These are phyloP conservation scores for Thecocarcelia acutangulata DNA, from an alignment of 2,888 invertebrate genomes.

Conservation along the genomic window DNA sequence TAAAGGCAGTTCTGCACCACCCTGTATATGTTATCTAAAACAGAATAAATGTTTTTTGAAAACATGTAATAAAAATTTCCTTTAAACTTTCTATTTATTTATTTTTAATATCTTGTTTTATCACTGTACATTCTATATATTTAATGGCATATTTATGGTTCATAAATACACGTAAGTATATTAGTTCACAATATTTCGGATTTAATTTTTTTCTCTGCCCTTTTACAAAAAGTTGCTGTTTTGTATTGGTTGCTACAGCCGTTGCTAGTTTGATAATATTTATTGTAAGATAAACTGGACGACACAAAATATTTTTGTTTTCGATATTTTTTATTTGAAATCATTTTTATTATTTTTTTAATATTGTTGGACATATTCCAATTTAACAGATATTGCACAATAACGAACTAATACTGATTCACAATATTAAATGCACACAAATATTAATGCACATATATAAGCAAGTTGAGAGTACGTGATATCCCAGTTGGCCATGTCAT, in stretches of 20 bases:
- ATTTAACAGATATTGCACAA: constrained; percentile 67
- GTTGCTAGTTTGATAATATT: constrained; percentile 58
- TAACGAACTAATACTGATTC: constrained; percentile 57
- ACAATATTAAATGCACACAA: constrained; percentile 16
- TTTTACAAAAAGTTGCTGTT: constrained; percentile 23
- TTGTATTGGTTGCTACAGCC: constrained; percentile 21
- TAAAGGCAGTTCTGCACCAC: too few relatives aligned
- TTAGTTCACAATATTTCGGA: constrained; percentile 45
- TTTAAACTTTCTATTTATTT: neutral
- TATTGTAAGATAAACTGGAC: constrained; percentile 66
- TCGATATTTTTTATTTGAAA: constrained; percentile 13
- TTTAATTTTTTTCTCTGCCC: neutral
- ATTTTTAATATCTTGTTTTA: neutral
- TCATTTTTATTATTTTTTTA: neutral
- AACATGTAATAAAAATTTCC: too few relatives aligned
- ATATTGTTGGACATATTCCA: constrained; percentile 65
- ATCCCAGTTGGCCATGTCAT: too few relatives aligned
- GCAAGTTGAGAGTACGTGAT: neutral
- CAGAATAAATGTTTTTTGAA: too few relatives aligned
- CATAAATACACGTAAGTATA: constrained; percentile 57
- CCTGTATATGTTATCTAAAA: too few relatives aligned
- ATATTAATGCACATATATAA: constrained; percentile 2
- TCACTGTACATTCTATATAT: neutral
- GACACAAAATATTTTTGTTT: constrained; percentile 56
- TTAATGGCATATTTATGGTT: constrained; percentile 60